Conservation (phyloP, 2,888 invertebrate genomes). For the Elgonia sp. region DNA sequence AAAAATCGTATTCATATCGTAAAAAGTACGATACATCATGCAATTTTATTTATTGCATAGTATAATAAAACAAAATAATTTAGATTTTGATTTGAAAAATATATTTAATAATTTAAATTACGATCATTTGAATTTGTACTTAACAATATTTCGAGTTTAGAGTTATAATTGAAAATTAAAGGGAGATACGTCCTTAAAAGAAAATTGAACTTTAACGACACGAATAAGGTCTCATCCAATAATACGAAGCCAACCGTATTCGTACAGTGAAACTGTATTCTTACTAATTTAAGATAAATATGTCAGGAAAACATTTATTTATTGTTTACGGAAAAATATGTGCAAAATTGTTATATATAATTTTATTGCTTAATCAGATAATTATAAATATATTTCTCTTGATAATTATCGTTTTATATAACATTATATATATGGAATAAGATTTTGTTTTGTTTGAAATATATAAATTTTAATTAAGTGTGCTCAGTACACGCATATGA, state of each 20-base stretch:
- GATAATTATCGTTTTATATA: no score
- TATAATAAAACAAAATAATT: no score
- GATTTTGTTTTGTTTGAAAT: no score
- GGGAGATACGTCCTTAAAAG: slow-evolving; percentile 8
- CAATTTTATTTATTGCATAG: no score
- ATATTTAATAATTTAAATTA: neutral
- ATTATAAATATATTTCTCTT: no score
- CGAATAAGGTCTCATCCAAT: slow-evolving; percentile 71
- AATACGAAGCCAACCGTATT: slow-evolving; percentile 67
- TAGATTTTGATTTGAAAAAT: no score
- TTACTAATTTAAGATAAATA: slow-evolving; percentile 59
- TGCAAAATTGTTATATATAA: neutral
- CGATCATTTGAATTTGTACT: neutral
- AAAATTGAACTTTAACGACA: slow-evolving; percentile 53
- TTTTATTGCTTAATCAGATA: neutral
- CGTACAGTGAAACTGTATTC: slow-evolving; percentile 56
- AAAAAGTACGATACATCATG: no score
- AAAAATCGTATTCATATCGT: no score
- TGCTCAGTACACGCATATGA: no score
- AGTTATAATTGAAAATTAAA: slow-evolving; percentile 19
- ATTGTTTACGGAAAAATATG: neutral
- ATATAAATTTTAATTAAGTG: no score
- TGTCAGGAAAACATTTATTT: slow-evolving; percentile 47
- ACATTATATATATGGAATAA: no score
- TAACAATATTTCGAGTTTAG: neutral